Conservation (phyloP, 1,140 invertebrate species). For the Lysiphlebus fabarum region DNA sequence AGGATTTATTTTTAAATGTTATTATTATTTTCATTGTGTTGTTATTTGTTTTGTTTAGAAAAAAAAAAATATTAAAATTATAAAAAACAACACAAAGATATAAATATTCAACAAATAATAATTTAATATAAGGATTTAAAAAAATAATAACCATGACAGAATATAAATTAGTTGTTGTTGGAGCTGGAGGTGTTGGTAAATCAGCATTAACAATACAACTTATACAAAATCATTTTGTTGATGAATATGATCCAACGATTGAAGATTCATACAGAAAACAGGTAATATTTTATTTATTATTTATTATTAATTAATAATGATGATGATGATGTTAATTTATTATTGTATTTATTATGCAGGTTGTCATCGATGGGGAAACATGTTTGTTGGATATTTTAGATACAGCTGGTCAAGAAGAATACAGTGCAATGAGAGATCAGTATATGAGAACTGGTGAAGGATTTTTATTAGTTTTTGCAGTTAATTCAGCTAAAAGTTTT, state of each 20-base stretch:
- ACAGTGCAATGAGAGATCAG: conserved; percentile 96
- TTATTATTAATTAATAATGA: too few species aligned
- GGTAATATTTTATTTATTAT: conserved; percentile 57
- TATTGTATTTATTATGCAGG: conserved; percentile 69
- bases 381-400: conserved; percentile 98
- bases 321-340: too few species aligned
- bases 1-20: too few species aligned
- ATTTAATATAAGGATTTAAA: background rate
- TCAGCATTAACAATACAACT: conserved; percentile 98
- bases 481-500: conserved; percentile 98
- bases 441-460: conserved; percentile 98
- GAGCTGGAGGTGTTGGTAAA: conserved; percentile 98
- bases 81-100: too few species aligned
- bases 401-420: conserved; percentile 99
- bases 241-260: conserved; percentile 99
- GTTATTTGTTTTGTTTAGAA: too few species aligned
- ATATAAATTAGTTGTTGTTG: conserved; percentile 81
- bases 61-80: too few species aligned
- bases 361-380: conserved; percentile 97
- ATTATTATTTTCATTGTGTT: too few species aligned
- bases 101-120: too few species aligned
- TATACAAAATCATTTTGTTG: conserved; percentile 99
- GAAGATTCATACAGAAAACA: conserved; percentile 96
- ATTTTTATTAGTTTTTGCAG: conserved; percentile 95
- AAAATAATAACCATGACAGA: conserved; percentile 62